phyloP scores from a whole-genome alignment of 2,888 invertebrate genomes.

The Drosophila fungiperda region DNA sequence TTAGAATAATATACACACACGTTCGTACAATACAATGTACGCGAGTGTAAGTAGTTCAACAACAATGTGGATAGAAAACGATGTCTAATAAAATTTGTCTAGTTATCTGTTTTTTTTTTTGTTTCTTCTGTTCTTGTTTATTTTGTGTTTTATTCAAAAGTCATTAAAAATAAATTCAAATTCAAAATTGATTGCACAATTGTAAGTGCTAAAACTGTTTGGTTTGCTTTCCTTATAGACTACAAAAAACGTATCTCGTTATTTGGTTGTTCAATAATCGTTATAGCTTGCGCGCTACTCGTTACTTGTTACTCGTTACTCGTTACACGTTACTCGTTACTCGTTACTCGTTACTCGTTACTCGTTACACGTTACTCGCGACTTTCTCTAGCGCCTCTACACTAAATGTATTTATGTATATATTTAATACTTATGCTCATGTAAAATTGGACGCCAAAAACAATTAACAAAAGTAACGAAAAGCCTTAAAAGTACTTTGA shows the following conservation, averaged over 20 bases:
- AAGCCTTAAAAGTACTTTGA: constrained; percentile 57
- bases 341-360: constrained; percentile 32
- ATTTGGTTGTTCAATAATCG: constrained; percentile 1
- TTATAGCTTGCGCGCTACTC: constrained; percentile 5
- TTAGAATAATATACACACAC: constrained; percentile 48
- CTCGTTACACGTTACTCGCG: constrained; percentile 15
- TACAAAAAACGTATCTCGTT: constrained; percentile 50
- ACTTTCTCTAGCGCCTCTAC: constrained; percentile 28
- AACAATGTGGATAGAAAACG: constrained; percentile 73
- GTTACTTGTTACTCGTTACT: not conserved
- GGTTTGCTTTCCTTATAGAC: constrained; percentile 50
- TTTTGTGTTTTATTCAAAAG: constrained; percentile 54
- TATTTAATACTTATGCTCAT: constrained; percentile 56
- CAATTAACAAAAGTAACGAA: constrained; percentile 68
- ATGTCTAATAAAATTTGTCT: constrained; percentile 67
- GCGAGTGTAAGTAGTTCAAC: constrained; percentile 59
- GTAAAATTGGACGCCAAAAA: constrained; percentile 78
- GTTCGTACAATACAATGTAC: constrained; percentile 17
- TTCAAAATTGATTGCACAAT: constrained; percentile 62
- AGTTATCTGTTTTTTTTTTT: constrained; percentile 12
- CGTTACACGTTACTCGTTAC: constrained; percentile 9
- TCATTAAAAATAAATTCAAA: constrained; percentile 73
- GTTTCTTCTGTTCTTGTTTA: constrained; percentile 3
- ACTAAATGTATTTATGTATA: constrained; percentile 14
- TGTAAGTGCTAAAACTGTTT: constrained; percentile 50